Base-by-base conservation (phyloP, 2,113 vertebrate species). In the Colinus virginianus region DNA sequence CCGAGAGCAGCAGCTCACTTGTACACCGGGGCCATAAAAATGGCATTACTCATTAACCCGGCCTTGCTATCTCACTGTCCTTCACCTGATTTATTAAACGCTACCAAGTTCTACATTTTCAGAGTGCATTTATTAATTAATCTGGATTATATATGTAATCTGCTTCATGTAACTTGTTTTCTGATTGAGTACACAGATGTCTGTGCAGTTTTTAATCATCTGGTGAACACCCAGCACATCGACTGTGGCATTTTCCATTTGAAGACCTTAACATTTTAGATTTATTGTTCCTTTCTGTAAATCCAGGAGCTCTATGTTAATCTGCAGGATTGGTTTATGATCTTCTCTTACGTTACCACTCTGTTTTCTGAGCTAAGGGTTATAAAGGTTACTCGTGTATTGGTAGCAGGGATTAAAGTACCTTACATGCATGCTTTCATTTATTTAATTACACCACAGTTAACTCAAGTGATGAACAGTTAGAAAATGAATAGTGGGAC, bases 241-340 rank as follows among this genome's bases (percentile, higher is more conserved):
- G 43, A 61, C 28, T 36, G 15, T 2, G 20, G 63, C 56, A n/a
- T 84, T 25, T 85, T 46, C 23, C 79, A 53, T 23, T 28, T 28
- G 14, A 83, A 78, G 9, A 76, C 62, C n/a, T 64, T 48, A 25
- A 25, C 81, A 45, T 6, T 61, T 34, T 22, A 26, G 14, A 45
- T 30, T 9, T 22, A 13, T 46, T 15, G 59, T 17, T 20, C 26
- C 25, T 90, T 74, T 86, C 43, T 26, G 32, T 91, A 88, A 96
- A 88, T 59, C 18, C 56, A 91, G 71, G 32, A 79, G 68, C 74
- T 72, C 78, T 67, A 40, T 30, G 42, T 58, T 88, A 46, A 78
- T 88, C 72, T 78, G 25, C 9, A 76, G 63, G 72, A 91, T 88
- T 62, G 90, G 66, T 94, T 95, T 84, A 36, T 82, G 87, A 91